These are phyloP conservation scores for Brevimyrus niger DNA, from an alignment of 2,113 vertebrate genomes.

Conservation along the genomic window DNA sequence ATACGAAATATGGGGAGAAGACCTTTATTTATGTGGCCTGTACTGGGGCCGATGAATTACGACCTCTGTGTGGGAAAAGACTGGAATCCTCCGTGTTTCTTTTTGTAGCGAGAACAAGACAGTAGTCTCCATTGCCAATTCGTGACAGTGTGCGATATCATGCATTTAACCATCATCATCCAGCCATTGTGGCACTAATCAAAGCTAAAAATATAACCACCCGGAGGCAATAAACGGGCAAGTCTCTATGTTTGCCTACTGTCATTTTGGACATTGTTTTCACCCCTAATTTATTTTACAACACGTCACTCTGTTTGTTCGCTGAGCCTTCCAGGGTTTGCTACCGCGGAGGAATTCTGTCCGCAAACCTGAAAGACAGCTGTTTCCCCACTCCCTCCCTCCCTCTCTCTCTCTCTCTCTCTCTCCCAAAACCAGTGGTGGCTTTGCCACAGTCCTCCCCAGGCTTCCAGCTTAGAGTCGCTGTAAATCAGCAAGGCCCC, in stretches of 20 bases:
- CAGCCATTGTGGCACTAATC: not conserved
- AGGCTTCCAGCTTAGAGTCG: not conserved
- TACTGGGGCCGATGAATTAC: not conserved
- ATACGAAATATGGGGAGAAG: not conserved
- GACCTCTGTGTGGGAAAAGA: not conserved
- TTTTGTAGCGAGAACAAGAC: not conserved
- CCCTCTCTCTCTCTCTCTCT: not conserved
- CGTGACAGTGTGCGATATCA: not conserved
- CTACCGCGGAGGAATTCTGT: not conserved
- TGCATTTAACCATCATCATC: not conserved
- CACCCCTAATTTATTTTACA: slow-evolving; percentile 8
- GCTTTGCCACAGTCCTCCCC: not conserved
- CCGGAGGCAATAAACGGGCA: not conserved
- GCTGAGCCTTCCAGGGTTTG: not conserved
- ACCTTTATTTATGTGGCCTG: not conserved
- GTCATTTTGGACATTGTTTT: not conserved
- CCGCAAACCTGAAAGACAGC: not conserved
- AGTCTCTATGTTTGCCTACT: not conserved
- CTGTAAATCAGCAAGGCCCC: not conserved
- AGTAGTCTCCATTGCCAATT: not conserved
- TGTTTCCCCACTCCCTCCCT: not conserved
- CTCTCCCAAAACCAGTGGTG: not conserved
- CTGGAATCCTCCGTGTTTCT: not conserved
- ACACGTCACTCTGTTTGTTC: not conserved
- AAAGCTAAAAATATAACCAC: not conserved